Conservation (phyloP, 2,888 invertebrate species). For the Spodoptera picta region DNA sequence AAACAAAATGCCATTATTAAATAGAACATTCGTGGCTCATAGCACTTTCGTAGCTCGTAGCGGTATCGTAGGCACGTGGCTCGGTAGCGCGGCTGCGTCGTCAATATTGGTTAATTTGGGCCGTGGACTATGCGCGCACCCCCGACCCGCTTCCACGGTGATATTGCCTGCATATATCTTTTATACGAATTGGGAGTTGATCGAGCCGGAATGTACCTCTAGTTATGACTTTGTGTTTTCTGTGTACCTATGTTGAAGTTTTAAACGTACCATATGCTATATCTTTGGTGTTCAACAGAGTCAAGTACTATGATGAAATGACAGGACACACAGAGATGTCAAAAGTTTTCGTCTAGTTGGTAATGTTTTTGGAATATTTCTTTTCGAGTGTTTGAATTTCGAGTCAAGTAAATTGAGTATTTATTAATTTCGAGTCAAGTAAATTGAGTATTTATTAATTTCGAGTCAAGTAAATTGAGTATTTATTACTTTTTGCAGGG, state of each 20-base stretch:
- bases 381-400: too few species aligned
- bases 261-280: neutral
- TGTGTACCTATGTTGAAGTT: constrained; percentile 7
- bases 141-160: constrained; percentile 13
- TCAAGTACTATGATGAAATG: too few species aligned
- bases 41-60: constrained; percentile 54
- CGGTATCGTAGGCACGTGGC: constrained; percentile 59
- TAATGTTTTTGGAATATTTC: too few species aligned
- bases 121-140: constrained; percentile 53
- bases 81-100: constrained; percentile 68
- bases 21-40: constrained; percentile 12
- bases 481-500: too few species aligned
- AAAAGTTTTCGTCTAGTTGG: too few species aligned
- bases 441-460: too few species aligned
- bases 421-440: too few species aligned
- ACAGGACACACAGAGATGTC: too few species aligned
- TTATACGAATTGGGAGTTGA: constrained; percentile 29
- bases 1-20: too few species aligned
- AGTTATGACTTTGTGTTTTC: neutral
- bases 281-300: too few species aligned
- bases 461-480: too few species aligned
- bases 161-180: constrained; percentile 40
- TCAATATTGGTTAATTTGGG: constrained; percentile 81
- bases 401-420: too few species aligned
- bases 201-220: constrained; percentile 23